Evolutionary conservation across 2,113 vertebrate genomes (phyloP).

Genomic region (Hymenochirus boettgeri): DNA sequence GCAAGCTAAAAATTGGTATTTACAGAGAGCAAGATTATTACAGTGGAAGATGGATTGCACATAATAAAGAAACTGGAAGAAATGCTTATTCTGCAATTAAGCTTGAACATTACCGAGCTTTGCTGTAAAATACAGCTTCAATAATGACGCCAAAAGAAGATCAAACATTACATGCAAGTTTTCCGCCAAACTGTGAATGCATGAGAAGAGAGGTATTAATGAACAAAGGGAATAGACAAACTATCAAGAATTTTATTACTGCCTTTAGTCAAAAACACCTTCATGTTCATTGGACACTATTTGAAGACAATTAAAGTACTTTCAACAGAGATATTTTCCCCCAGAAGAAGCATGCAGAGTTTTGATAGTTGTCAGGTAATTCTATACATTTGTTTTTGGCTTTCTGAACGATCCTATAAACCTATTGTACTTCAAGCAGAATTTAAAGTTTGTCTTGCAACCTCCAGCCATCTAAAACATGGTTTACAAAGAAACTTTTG

Average conservation of each 20-base stretch:
- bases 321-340: too few species aligned
- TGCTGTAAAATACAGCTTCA: constrained; percentile 25
- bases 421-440: too few species aligned
- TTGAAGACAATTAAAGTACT: too few species aligned
- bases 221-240: constrained; percentile 23
- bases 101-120: constrained; percentile 14
- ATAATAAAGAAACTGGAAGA: constrained; percentile 5
- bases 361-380: too few species aligned
- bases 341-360: too few species aligned
- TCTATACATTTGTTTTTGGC: too few species aligned
- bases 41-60: constrained; percentile 1
- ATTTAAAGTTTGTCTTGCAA: too few species aligned
- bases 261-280: constrained; percentile 24
- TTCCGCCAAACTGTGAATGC: constrained; percentile 24
- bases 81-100: constrained; percentile 22
- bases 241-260: constrained; percentile 30
- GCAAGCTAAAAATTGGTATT: constrained; percentile 1
- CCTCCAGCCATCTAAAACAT: too few species aligned
- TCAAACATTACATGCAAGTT: constrained; percentile 32
- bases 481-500: too few species aligned
- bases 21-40: constrained; percentile 21
- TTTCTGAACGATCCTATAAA: too few species aligned
- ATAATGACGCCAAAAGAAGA: constrained; percentile 15
- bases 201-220: constrained; percentile 30
- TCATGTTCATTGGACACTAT: constrained; percentile 22